Evolutionary conservation across 2,888 invertebrate genomes (phyloP).

Genomic region (Eledona agricola): DNA sequence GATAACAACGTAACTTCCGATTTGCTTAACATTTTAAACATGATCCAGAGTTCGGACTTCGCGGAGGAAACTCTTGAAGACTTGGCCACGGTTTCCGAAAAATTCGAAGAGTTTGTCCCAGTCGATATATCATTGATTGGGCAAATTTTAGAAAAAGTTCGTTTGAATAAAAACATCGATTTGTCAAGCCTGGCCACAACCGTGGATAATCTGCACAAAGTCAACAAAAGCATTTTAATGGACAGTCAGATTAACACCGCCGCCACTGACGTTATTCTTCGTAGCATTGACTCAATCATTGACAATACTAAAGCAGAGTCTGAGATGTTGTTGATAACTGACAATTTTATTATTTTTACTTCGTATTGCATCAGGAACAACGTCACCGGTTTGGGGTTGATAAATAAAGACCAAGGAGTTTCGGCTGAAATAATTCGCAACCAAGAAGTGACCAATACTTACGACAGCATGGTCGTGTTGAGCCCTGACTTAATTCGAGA

Average conservation of each 20-base stretch:
- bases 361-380: neutral
- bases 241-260: conserved; percentile 39
- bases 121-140: conserved; percentile 33
- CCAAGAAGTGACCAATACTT: no score
- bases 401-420: no score
- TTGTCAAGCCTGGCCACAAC: neutral
- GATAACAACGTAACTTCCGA: conserved; percentile 25
- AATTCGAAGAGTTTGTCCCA: conserved; percentile 29
- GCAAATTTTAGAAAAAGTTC: conserved; percentile 22
- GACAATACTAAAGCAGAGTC: conserved; percentile 26
- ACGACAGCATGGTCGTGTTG: conserved; percentile 3
- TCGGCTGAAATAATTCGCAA: neutral
- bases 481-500: conserved; percentile 4
- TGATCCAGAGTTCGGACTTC: conserved; percentile 7
- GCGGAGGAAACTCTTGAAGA: conserved; percentile 25
- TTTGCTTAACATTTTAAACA: conserved; percentile 13
- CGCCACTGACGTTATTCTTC: conserved; percentile 46
- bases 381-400: neutral
- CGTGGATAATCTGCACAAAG: neutral
- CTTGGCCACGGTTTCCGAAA: conserved; percentile 30
- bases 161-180: conserved; percentile 3
- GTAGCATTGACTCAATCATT: no score
- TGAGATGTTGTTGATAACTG: neutral
- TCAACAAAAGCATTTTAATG: conserved; percentile 32
- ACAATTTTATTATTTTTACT: neutral